Conservation (phyloP, 2,113 vertebrate genomes). For the Monarcha castaneiventris region DNA sequence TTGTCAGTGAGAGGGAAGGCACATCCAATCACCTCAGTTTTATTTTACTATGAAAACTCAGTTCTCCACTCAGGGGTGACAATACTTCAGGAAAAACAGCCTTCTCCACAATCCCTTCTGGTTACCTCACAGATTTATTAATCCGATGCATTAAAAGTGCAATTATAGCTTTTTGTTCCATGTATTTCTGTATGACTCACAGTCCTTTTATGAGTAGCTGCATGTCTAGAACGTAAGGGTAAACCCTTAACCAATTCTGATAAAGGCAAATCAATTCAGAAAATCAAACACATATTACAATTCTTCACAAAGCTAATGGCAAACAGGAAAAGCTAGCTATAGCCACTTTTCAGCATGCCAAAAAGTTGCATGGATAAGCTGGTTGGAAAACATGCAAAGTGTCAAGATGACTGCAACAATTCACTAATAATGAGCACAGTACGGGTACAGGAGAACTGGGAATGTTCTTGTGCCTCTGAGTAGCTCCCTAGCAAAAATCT, state of each 20-base stretch:
- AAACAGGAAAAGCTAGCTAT: neutral
- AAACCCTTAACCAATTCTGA: neutral
- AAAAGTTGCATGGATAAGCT: neutral
- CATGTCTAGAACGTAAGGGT: neutral
- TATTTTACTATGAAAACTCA: neutral
- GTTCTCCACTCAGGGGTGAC: neutral
- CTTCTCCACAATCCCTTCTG: neutral
- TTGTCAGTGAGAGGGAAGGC: neutral
- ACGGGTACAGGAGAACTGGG: neutral
- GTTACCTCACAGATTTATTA: neutral
- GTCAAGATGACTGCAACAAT: neutral
- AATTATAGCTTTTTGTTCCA: neutral
- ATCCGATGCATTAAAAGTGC: neutral
- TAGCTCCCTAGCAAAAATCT: neutral
- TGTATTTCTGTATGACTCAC: neutral
- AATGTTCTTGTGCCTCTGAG: neutral
- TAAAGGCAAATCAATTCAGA: neutral
- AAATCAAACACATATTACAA: neutral
- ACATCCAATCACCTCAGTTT: neutral
- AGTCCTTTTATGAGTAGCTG: neutral
- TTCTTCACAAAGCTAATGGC: neutral
- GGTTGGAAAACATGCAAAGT: neutral
- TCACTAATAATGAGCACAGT: rapidly evolving
- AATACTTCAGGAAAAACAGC: neutral
- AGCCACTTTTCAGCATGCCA: neutral